Evolutionary conservation across 2,888 invertebrate genomes (phyloP).

Genomic region (Campopleginae sp.): DNA sequence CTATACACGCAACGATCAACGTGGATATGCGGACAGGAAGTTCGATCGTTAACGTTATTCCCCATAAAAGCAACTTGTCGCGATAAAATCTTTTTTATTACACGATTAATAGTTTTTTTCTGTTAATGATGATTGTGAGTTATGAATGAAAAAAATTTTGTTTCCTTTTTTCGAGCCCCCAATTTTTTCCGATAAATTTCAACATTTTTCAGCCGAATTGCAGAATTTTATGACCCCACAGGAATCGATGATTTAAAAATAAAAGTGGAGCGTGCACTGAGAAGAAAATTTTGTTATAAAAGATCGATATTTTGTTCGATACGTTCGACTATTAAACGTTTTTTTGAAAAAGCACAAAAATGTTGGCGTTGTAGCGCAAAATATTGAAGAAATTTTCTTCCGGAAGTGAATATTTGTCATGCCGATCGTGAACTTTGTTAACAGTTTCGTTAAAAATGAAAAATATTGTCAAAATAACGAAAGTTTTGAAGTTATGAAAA

Average conservation of each 20-base stretch:
- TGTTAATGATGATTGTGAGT: not conserved
- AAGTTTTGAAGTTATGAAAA: no score
- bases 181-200: not conserved
- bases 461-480: no score
- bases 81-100: constrained; percentile 23
- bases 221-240: not conserved
- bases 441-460: no score
- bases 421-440: no score
- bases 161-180: not conserved
- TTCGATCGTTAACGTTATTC: constrained; percentile 58
- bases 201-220: not conserved
- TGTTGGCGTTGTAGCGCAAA: no score
- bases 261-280: not conserved
- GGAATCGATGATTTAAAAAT: not conserved
- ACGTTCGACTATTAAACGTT: no score
- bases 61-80: constrained; percentile 30
- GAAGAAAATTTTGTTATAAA: no score
- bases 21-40: constrained; percentile 50
- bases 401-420: no score
- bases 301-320: no score
- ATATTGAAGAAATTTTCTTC: no score
- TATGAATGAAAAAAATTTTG: not conserved
- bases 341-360: no score
- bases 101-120: not conserved
- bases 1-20: constrained; percentile 37